Evolutionary conservation across 2,797 vertebrate species (phyloP).

Genomic region (Intellagama lesueurii): DNA sequence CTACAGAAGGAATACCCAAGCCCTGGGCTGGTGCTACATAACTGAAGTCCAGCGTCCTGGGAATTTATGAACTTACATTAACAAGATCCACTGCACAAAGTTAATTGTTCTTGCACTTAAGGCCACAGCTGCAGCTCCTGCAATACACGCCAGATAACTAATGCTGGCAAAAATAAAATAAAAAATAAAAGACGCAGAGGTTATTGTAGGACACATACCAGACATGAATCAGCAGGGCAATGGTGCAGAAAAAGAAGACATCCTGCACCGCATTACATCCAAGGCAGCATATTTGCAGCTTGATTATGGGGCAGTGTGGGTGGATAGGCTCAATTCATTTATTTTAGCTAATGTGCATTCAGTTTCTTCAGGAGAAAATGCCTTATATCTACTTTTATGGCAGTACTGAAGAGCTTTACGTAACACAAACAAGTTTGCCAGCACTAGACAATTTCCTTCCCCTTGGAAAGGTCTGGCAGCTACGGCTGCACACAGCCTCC

Average conservation of each 20-base stretch:
- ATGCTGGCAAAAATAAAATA: neutral
- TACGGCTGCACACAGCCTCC: neutral
- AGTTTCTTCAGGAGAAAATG: neutral
- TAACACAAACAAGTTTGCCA: neutral
- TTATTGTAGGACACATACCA: neutral
- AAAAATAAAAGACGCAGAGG: neutral
- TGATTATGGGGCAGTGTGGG: neutral
- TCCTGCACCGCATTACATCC: neutral
- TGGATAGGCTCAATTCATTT: neutral
- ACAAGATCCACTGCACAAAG: neutral
- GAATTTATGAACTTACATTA: neutral
- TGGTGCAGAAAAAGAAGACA: neutral
- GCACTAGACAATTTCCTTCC: neutral
- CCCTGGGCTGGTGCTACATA: neutral
- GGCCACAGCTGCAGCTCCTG: neutral
- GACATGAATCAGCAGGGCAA: neutral
- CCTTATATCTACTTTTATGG: neutral
- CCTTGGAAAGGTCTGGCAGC: conserved; percentile 7
- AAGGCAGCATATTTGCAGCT: neutral
- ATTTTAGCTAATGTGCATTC: neutral
- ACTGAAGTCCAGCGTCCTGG: too few species aligned
- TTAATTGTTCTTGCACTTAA: conserved; percentile 4
- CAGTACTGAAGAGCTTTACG: neutral
- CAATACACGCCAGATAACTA: neutral
- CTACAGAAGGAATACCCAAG: neutral